phyloP scores from a whole-genome alignment of 2,888 invertebrate genomes.

The Eupithecia abbreviata region DNA sequence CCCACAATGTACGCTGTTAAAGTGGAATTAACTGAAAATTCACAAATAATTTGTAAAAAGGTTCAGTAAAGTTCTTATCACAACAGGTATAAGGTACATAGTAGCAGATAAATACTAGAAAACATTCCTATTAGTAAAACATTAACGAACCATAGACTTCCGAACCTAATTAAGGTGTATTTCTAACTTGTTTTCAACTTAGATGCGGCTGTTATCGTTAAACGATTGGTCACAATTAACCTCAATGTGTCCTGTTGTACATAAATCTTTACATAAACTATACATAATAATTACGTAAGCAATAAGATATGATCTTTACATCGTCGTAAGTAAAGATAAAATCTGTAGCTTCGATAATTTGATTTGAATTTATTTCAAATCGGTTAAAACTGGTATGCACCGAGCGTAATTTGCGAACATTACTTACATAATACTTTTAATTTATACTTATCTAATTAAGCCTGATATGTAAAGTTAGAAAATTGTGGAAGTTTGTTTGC shows the following conservation, averaged over 20 bases:
- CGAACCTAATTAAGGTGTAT: slow-evolving; percentile 75
- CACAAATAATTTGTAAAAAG: neutral
- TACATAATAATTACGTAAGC: slow-evolving; percentile 21
- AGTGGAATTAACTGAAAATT: too few species aligned
- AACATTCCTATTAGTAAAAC: slow-evolving; percentile 73
- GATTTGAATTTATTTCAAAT: slow-evolving; percentile 2
- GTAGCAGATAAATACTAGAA: slow-evolving; percentile 49
- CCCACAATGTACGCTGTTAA: too few species aligned
- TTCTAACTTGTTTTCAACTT: slow-evolving; percentile 44
- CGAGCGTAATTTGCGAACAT: neutral
- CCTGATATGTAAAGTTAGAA: neutral
- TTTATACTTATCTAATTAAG: neutral
- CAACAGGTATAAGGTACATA: slow-evolving; percentile 6
- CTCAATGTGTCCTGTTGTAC: slow-evolving; percentile 66
- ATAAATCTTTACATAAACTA: slow-evolving; percentile 58
- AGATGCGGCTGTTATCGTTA: slow-evolving; percentile 72
- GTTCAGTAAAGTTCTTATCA: slow-evolving; percentile 15
- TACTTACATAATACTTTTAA: too few species aligned
- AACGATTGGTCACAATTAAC: slow-evolving; percentile 74
- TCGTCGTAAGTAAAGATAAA: slow-evolving; percentile 7
- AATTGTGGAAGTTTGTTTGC: neutral
- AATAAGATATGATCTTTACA: slow-evolving; percentile 14
- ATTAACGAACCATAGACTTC: slow-evolving; percentile 73
- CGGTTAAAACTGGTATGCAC: neutral
- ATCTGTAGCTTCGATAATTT: neutral